Base-by-base conservation (phyloP, 2,113 vertebrate genomes). In the Carettochelys insculpta region DNA sequence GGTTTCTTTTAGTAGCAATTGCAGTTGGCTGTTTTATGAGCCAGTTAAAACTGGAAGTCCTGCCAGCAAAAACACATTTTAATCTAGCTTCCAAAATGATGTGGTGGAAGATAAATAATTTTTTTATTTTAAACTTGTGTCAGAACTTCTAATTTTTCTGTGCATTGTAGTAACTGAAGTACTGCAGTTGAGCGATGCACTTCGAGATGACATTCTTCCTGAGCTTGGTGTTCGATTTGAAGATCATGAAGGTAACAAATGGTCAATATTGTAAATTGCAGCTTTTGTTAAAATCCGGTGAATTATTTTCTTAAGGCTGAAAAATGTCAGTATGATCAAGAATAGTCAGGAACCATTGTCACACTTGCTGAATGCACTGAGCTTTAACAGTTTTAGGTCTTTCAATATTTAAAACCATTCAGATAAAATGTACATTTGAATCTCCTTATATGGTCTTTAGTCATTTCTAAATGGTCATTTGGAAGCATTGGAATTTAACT, bases 191-290 rank as follows among this genome's bases (percentile, higher is more conserved):
- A 98, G 99, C 4, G 99, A 99, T 3, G 77, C 96, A 45, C 96
- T 99, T 41, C 98, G 99, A 43, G 98, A 99, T 11, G 98, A 99
- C 17, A 86, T 98, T 83, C 97, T 99, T 79, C 99, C 99, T 0
- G 99, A 99, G 84, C 98, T 99, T 0, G 99, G 99, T 3, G 99
- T 99, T 92, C 98, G 99, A 38, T 97, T 99, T 65, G 99, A 99
- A 90, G 99, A 99, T 85, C 99, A 99, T 6, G 99, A 99, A 98
- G 99, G 99, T 99, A 97, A 45, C 25, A 61, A 34, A 48, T 1
- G 45, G 68, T 1, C 14, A 61, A 19, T 86, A 34, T 87, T 68
- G 25, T 4, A 85, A 14, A 56, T 61, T 81, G 6, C 50, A 84
- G 75, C 8, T 56, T 27, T 78, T 68, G n/a, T 20, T 68, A 68